Evolutionary conservation across 2,113 vertebrate species (phyloP), one percentile per base, ranked within the genome.

Genomic region (Condylura cristata): DNA sequence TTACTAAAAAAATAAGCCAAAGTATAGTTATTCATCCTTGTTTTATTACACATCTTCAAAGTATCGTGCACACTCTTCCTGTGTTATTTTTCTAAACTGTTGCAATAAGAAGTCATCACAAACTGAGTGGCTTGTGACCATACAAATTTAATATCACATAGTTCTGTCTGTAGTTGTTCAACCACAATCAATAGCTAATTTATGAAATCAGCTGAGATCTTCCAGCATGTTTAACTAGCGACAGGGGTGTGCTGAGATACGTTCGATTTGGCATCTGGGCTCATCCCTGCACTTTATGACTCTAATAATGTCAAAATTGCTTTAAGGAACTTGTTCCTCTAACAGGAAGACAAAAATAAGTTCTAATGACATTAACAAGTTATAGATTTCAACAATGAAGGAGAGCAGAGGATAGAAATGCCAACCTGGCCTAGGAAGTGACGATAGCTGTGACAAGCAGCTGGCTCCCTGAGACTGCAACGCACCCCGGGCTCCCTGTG

Each of bases 291-390:
- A 66, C 32, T 86, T 94, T 78, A 44, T 39, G 48, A 80, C 24
- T 90, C 34, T 51, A 84, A 83, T 65, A 30, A 28, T 87, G 94
- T 86, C 60, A 78, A 71, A 96, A 91, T n/a, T 71, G 6, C 46
- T 17, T 63, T 71, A 75, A 65, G 70, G 24, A 82, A 58, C 37
- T 44, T 18, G 16, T 85, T 92, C 14, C 68, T 76, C 66, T 20
- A 79, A 65, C 8, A 37, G 51, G 28, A 87, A 72, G 30, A 79
- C 41, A 92, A 81, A 51, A 28, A 30, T 14, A 56, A 89, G 24
- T 79, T 86, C 53, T 71, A 53, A 34, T 65, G 92, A 26, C 63
- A 79, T 93, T 76, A 51, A 70, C 4, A 46, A 44, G 56, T 18
- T 37, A 28, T 13, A 80, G n/a, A 71, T n/a, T 84, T 66, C 17